phyloP scores from a whole-genome alignment of 2,888 invertebrate genomes.

The Amorpha juglandis region DNA sequence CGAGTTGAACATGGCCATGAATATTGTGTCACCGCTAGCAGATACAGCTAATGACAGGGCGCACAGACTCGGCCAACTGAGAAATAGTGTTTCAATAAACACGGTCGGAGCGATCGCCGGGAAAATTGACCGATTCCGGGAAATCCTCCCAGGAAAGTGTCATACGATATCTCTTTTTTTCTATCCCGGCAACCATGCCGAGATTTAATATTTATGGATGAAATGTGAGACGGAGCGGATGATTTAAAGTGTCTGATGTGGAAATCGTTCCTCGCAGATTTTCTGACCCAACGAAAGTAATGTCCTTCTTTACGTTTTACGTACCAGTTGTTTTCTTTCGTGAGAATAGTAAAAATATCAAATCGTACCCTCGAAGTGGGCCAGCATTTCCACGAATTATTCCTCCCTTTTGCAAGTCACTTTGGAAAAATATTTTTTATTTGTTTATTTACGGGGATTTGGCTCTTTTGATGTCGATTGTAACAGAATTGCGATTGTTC shows the following conservation, averaged over 20 bases:
- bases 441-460: slow-evolving; percentile 79
- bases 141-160: slow-evolving; percentile 77
- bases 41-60: slow-evolving; percentile 60
- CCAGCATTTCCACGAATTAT: slow-evolving; percentile 74
- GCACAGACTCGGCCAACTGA: slow-evolving; percentile 68
- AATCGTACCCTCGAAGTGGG: slow-evolving; percentile 72
- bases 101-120: slow-evolving; percentile 73
- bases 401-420: slow-evolving; percentile 70
- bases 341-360: slow-evolving; percentile 66
- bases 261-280: slow-evolving; percentile 81
- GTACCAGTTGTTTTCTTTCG: slow-evolving; percentile 80
- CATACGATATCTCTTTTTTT: slow-evolving; percentile 77
- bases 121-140: slow-evolving; percentile 82
- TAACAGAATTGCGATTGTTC: slow-evolving; percentile 66
- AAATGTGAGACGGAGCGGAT: slow-evolving; percentile 82
- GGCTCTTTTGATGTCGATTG: slow-evolving; percentile 77
- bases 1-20: slow-evolving; percentile 38
- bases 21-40: slow-evolving; percentile 33
- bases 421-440: slow-evolving; percentile 76
- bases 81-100: slow-evolving; percentile 82
- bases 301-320: slow-evolving; percentile 80
- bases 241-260: slow-evolving; percentile 83
- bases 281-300: slow-evolving; percentile 81
- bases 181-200: slow-evolving; percentile 72
- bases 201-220: slow-evolving; percentile 84